Conservation (phyloP, 23 tunicate genomes). For the Pegea sp. region DNA sequence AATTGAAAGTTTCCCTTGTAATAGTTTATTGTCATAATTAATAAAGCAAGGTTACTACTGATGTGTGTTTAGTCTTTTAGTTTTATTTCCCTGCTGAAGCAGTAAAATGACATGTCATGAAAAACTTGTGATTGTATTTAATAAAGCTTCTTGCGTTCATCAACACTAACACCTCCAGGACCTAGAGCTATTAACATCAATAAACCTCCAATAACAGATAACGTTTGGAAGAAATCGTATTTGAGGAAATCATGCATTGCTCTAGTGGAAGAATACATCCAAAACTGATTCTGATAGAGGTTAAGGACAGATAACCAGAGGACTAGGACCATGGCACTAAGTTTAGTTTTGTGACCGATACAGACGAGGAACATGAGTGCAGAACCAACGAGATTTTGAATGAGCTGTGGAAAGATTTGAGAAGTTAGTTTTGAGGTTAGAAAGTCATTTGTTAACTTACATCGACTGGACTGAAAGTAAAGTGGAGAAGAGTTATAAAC, state of each 20-base stretch:
- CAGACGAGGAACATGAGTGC: constrained; percentile 69
- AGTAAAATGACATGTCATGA: too few species aligned
- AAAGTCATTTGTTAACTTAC: too few species aligned
- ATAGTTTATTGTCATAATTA: too few species aligned
- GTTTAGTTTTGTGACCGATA: constrained; percentile 90
- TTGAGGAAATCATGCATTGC: constrained; percentile 97
- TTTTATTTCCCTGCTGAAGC: too few species aligned
- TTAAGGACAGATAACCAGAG: constrained; percentile 60
- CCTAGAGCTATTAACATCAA: constrained; percentile 88
- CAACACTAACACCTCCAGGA: constrained; percentile 95
- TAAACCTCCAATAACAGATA: constrained; percentile 93
- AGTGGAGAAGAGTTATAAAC: constrained; percentile 95
- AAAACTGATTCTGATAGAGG: constrained; percentile 70
- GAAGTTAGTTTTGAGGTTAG: too few species aligned
- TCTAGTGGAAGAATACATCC: constrained; percentile 57
- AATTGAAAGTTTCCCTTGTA: too few species aligned
- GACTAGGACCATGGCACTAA: constrained; percentile 80
- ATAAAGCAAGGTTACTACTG: too few species aligned
- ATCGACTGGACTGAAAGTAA: constrained; percentile 72
- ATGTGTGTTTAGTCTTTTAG: too few species aligned
- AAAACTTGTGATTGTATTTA: too few species aligned
- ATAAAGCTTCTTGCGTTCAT: constrained; percentile 87
- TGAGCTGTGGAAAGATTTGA: constrained; percentile 28
- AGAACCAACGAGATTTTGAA: constrained; percentile 74
- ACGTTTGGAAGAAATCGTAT: constrained; percentile 94